A percentile compares a stretch with the other conserved stretches of the same genome.
Conservation (phyloP, 2,888 invertebrate genomes). For the Odontocolon sp. region DNA sequence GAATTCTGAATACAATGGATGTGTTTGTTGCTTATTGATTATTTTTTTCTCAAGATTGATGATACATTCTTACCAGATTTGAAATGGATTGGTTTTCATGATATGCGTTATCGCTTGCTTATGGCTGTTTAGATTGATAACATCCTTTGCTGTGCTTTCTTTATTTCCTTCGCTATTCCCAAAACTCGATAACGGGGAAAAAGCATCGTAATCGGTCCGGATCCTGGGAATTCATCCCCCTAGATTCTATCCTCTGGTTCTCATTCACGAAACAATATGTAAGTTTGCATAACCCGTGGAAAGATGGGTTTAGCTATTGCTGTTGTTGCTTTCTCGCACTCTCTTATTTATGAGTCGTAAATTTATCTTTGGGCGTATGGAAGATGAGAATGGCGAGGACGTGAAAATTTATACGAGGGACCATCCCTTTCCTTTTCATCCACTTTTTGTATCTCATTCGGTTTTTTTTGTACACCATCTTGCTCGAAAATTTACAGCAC, state of each 20-base stretch:
- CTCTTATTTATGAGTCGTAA: conserved; percentile 70
- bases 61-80: conserved; percentile 36
- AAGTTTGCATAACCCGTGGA: conserved; percentile 51
- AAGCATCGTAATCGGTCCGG: neutral
- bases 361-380: conserved; percentile 67
- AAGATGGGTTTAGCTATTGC: conserved; percentile 31
- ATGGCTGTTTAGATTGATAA: conserved; percentile 45
- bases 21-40: neutral
- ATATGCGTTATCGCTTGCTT: conserved; percentile 45
- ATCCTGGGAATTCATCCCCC: neutral
- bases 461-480: conserved; percentile 7
- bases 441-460: conserved; percentile 15
- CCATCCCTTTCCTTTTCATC: conserved; percentile 48
- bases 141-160: neutral
- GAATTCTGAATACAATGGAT: neutral
- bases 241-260: conserved; percentile 1
- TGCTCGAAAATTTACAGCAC: conserved; percentile 45
- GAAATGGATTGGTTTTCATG: conserved; percentile 35
- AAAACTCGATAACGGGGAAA: neutral
- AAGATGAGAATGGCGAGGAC: conserved; percentile 63
- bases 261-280: conserved; percentile 52
- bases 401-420: conserved; percentile 67
- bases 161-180: neutral
- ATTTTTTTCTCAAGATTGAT: conserved; percentile 27
- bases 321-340: conserved; percentile 38